Percentiles rank a stretch among this genome's conserved stretches.
Conservation (phyloP, 1,140 invertebrate species). For the Druon quercuslanigerum region DNA sequence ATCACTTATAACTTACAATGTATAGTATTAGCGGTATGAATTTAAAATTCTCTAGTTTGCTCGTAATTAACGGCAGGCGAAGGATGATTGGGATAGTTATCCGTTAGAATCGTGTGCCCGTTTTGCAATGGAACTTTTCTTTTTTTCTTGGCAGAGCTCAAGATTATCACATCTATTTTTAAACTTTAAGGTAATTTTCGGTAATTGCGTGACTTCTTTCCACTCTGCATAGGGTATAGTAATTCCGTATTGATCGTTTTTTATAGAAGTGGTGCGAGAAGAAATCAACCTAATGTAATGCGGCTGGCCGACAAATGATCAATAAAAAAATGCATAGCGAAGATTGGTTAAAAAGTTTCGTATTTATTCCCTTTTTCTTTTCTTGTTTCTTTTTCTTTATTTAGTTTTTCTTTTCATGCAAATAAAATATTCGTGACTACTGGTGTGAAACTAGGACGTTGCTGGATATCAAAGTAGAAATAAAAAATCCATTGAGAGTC, state of each 20-base stretch:
- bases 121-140: background rate
- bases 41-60: constrained; percentile 12
- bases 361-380: background rate
- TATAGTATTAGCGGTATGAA: background rate
- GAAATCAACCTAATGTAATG: background rate
- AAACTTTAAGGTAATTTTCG: constrained; percentile 22
- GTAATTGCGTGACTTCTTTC: constrained; percentile 24
- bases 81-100: constrained; percentile 1
- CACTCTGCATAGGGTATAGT: constrained; percentile 11
- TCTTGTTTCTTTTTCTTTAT: background rate
- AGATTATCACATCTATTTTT: constrained; percentile 9
- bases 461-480: background rate
- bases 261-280: background rate
- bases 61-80: constrained; percentile 6
- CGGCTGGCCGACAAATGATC: background rate
- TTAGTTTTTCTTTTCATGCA: background rate
- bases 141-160: constrained; percentile 16
- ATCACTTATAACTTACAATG: background rate
- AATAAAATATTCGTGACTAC: background rate
- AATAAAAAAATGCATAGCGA: background rate
- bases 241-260: constrained; percentile 26
- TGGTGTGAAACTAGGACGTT: background rate
- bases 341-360: background rate
- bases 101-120: background rate
- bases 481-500: constrained; percentile 12